Base-by-base conservation (phyloP, 1,140 invertebrate species). In the Parasteatoda tepidariorum region DNA sequence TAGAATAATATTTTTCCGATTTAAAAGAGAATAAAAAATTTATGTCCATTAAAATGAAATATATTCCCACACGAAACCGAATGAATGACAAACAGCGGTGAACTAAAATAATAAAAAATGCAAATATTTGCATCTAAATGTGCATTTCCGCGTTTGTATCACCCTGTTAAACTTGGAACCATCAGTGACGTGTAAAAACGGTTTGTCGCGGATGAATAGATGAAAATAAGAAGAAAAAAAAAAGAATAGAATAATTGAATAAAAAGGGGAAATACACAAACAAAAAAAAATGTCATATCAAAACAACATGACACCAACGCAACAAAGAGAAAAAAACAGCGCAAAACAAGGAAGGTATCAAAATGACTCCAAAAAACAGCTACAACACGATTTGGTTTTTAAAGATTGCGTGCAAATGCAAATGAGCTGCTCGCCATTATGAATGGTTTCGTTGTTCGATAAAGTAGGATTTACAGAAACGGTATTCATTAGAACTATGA, bases 351-450 rank as follows among this genome's bases (percentile, higher is more conserved):
- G 57, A 59, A 9, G 57, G 9, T 22, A 22, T n/a, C 18, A 59
- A 26, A 26, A 59, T 59, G 9, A 24, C 57, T 13, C 57, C 9
- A 26, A n/a, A 48, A 48, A 48, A 59, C 18, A 22, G 57, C 57
- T 22, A 59, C 24, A 48, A 59, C 24, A 59, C 57, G 57, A 26
- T n/a, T 59, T n/a, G 13, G 57, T 48, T 48, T 9, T 9, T 22
- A 59, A 9, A 59, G 11, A 48, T 48, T 59, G 57, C 57, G 57
- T 59, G 57, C 24, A 26, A 59, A 59, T 59, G n/a, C 57, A 59
- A 59, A 59, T 24, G 18, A 59, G 18, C 18, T 26, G 57, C 2
- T 48, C 18, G 9, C 9, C 18, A 48, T 48, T 48, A 48, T 13
- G 9, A 13, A 18, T 48, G 38, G 38, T 48, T 48, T n/a, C n/a